These are phyloP conservation scores for Acleris literana DNA, from an alignment of 2,888 invertebrate species.

Conservation along the genomic window DNA sequence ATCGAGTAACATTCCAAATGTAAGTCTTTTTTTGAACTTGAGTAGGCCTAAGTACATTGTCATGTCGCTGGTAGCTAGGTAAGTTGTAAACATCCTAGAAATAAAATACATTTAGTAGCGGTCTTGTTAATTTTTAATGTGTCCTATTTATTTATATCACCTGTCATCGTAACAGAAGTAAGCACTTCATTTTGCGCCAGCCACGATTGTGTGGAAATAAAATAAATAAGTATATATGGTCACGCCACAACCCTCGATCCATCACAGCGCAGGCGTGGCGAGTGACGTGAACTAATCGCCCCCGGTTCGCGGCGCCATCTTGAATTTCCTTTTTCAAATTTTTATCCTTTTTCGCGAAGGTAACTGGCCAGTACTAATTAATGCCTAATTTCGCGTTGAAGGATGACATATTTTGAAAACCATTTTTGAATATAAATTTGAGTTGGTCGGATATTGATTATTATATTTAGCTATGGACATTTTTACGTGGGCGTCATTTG, in stretches of 20 bases:
- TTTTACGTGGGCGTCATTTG: no score
- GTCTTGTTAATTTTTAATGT: conserved; percentile 29
- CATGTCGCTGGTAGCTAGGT: neutral
- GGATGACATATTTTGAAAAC: neutral
- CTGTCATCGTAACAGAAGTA: conserved; percentile 42
- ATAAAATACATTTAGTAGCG: neutral
- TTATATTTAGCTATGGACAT: no score
- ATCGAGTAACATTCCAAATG: no score
- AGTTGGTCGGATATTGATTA: neutral
- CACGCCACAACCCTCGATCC: conserved; percentile 49
- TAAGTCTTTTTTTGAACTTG: no score
- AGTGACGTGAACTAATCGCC: conserved; percentile 64
- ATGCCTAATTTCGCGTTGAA: conserved; percentile 26
- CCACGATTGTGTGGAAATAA: conserved; percentile 15
- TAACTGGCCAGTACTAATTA: conserved; percentile 54
- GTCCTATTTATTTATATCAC: conserved; percentile 46
- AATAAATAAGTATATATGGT: conserved; percentile 37
- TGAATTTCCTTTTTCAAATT: conserved; percentile 59
- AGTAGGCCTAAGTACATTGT: neutral
- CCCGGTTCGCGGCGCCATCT: conserved; percentile 69
- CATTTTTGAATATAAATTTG: neutral
- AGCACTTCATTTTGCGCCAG: conserved; percentile 37
- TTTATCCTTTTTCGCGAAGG: conserved; percentile 60
- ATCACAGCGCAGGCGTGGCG: conserved; percentile 61
- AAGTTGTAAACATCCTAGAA: neutral